phyloP scores from a whole-genome alignment of 2,888 invertebrate genomes.

The Liodrosophila aerea region DNA sequence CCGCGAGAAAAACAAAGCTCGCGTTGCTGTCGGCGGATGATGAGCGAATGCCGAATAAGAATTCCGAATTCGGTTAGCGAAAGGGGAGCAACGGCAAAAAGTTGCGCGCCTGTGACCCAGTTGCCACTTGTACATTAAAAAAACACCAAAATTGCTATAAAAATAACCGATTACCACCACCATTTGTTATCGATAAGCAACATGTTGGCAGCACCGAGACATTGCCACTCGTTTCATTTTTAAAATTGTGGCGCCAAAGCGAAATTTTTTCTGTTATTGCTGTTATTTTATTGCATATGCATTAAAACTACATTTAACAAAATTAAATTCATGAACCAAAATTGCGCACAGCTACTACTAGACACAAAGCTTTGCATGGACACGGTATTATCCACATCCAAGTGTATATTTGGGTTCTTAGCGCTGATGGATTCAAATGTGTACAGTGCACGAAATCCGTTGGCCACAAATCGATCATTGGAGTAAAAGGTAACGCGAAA shows the following conservation, averaged over 20 bases:
- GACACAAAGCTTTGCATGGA: conserved; percentile 74
- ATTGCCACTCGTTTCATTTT: no score
- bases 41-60: conserved; percentile 34
- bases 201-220: no score
- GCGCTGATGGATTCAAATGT: conserved; percentile 86
- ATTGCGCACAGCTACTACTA: not conserved
- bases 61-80: conserved; percentile 13
- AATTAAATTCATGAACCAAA: not conserved
- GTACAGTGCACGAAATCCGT: conserved; percentile 96
- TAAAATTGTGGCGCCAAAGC: no score
- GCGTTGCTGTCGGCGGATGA: conserved; percentile 48
- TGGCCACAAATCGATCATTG: conserved; percentile 95
- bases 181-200: no score
- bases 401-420: conserved; percentile 20
- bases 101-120: conserved; percentile 36
- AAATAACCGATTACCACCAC: no score
- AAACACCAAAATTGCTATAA: no score
- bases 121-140: no score
- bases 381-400: conserved; percentile 40
- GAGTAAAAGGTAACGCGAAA: conserved; percentile 97
- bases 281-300: no score
- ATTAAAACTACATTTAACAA: not conserved
- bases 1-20: conserved; percentile 30
- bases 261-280: no score
- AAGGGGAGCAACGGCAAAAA: conserved; percentile 1